Evolutionary conservation across 2,797 vertebrate genomes (phyloP).

Genomic region (Eulemur coronatus): DNA sequence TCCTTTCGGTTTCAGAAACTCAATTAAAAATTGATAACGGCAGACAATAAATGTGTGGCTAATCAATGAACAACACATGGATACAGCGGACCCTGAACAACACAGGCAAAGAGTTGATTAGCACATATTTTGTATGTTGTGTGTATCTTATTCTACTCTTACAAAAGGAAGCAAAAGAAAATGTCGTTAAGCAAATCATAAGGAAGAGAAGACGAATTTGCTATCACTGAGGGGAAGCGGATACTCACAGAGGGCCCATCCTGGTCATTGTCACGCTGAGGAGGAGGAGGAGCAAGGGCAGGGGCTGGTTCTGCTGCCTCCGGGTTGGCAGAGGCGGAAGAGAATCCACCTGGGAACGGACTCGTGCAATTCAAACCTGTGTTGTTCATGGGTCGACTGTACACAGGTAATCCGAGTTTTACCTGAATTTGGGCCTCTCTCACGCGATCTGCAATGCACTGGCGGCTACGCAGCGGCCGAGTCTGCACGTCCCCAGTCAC

Average conservation of each 20-base stretch:
- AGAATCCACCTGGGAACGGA: too few species aligned
- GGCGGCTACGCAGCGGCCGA: fast-evolving
- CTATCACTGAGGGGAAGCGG: background rate
- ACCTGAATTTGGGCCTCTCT: background rate
- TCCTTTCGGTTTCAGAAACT: background rate
- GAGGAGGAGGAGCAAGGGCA: background rate
- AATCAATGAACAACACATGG: background rate
- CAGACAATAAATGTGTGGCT: background rate
- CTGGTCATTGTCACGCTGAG: too few species aligned
- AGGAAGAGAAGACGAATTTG: background rate
- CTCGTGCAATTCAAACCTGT: background rate
- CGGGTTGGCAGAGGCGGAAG: too few species aligned
- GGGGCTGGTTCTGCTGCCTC: background rate
- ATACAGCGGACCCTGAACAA: background rate
- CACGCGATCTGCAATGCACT: background rate
- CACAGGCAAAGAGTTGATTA: background rate
- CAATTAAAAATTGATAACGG: background rate
- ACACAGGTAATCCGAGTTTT: background rate
- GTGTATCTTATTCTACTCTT: background rate
- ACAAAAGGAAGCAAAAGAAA: background rate
- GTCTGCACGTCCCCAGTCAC: background rate
- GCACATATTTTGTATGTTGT: background rate
- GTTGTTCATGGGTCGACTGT: background rate
- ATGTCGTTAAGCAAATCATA: background rate
- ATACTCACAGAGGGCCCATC: background rate